A percentile compares a stretch with the other conserved stretches of the same genome.
Evolutionary conservation across 2,113 vertebrate species (phyloP).

Genomic region (Psilopogon haemacephalus): DNA sequence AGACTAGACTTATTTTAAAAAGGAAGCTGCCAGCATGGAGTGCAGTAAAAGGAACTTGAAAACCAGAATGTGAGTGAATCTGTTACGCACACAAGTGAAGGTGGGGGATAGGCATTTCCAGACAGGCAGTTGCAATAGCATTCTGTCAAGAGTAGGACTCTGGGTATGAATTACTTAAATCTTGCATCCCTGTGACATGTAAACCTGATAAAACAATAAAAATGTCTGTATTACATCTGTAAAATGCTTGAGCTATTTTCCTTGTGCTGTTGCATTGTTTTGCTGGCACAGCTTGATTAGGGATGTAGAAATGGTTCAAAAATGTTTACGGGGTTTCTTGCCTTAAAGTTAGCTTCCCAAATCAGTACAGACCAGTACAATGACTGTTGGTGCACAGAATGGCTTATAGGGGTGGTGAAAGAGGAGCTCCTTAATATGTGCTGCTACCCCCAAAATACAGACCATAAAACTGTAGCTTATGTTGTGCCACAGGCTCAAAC

Average conservation of each 20-base stretch:
- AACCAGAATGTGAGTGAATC: neutral
- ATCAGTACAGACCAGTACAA: neutral
- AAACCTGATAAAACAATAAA: neutral
- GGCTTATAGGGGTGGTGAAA: neutral
- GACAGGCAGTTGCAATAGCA: neutral
- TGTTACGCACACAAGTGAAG: rapidly evolving
- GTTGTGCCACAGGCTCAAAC: neutral
- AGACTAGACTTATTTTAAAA: neutral
- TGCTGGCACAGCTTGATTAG: neutral
- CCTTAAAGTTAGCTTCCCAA: neutral
- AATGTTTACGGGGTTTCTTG: neutral
- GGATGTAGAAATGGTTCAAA: neutral
- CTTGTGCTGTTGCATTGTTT: neutral
- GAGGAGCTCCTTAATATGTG: neutral
- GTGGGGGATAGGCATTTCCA: neutral
- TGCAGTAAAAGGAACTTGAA: neutral
- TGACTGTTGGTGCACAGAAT: neutral
- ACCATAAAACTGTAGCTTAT: neutral
- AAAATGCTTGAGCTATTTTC: neutral
- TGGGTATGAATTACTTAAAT: neutral
- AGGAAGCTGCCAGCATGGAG: neutral
- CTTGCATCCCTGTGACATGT: neutral
- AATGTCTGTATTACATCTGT: neutral
- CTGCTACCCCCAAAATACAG: neutral
- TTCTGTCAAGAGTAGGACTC: neutral